Base-by-base conservation (phyloP, 2,888 invertebrate species). In the Anoplius nigerrimus region DNA sequence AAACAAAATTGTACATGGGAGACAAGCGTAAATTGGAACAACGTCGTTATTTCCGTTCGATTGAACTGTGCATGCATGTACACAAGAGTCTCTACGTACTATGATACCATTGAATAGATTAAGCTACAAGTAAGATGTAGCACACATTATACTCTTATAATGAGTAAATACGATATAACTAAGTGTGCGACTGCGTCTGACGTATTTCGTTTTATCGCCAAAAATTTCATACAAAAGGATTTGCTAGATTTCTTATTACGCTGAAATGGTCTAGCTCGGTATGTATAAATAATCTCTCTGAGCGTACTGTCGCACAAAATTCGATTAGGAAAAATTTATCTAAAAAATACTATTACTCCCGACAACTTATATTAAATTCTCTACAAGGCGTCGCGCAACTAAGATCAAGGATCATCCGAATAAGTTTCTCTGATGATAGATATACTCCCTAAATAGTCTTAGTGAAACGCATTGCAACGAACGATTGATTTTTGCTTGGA, bases 261-360 rank as follows among this genome's bases (percentile, higher is more conserved):
- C 45, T 46, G 24, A 53, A 66, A 69, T 43, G 42, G 55, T 66
- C 58, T 62, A 58, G 54, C 48, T 57, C 21, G 27, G 55, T 57
- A 22, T 74, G 70, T 76, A 76, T 80, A 82, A 81, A 82, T 81
- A 79, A 83, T 82, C 69, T 78, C 77, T 81, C 71, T 72, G 76
- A 82, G 78, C 78, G 78, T 66, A 69, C 57, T 58, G 63, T 74
- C 71, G 61, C 74, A 75, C 69, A 73, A 82, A 80, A 72, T 81
- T 78, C 75, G 72, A 75, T 72, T 80, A 78, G 74, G 78, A 77
- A 82, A 80, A 79, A 73, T 75, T 72, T 71, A 51, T 74, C 70
- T 81, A 85, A 81, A 83, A 83, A 82, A 85, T 85, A 84, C 79
- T 80, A 82, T 83, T 78, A 82, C 74, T 75, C 73, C 58, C 68